Evolutionary conservation across 2,797 vertebrate genomes (phyloP).

Genomic region (Diglossa cyanea): DNA sequence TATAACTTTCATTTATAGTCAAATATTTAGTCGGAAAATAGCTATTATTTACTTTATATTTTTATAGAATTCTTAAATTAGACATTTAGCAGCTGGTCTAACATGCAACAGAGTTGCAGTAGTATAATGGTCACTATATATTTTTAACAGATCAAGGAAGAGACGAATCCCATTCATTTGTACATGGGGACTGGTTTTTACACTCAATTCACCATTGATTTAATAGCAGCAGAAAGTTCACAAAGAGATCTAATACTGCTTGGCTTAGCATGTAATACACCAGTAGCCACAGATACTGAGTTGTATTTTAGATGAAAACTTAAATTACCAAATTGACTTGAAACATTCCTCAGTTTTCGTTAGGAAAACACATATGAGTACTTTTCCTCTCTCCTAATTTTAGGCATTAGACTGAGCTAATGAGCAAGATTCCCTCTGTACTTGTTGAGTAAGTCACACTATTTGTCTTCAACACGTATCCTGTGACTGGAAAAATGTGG

Average conservation of each 20-base stretch:
- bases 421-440: neutral
- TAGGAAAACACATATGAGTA: neutral
- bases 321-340: neutral
- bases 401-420: neutral
- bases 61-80: neutral
- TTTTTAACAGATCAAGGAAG: neutral
- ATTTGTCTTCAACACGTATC: neutral
- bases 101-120: neutral
- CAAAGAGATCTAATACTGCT: neutral
- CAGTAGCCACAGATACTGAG: neutral
- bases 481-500: neutral
- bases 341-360: neutral
- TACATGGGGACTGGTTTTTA: neutral
- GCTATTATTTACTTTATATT: neutral
- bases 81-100: neutral
- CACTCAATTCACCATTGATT: neutral
- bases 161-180: neutral
- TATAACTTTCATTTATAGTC: neutral
- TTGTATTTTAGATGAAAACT: neutral
- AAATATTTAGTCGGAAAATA: neutral
- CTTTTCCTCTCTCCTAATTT: neutral
- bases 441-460: neutral
- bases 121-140: neutral
- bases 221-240: neutral
- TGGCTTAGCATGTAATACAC: neutral